Base-by-base conservation (phyloP, 2,113 vertebrate species). In the Pogona vitticeps region DNA sequence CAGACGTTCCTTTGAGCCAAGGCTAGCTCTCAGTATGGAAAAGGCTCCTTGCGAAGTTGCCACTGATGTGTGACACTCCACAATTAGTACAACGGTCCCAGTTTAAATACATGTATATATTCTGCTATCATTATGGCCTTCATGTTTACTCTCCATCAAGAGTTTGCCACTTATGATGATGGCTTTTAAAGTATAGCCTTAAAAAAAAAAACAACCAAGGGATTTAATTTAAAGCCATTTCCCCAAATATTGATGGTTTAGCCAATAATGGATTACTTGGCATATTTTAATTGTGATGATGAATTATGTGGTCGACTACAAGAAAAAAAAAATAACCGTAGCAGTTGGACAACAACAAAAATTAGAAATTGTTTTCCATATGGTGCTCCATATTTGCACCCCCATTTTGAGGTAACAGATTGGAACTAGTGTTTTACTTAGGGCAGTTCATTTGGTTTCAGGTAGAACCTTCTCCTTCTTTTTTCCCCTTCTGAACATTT, bases 81-180 rank as follows among this genome's bases (percentile, higher is more conserved):
- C 23, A 88, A 82, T 85, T 91, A 92, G 80, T 36, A 88, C 70
- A 93, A 91, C 67, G 42, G 79, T 87, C 63, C 85, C 91, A 92
- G 92, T 90, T 90, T 89, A 82, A 84, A 71, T 3, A 38, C 88
- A 85, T 77, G 82, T 90, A 46, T 40, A 87, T 85, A 42, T 75
- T 89, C 92, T 78, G 68, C 59, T 26, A 78, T 85, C 36, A 42
- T 42, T 86, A 79, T 23, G 61, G 46, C 67, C 65, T 68, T 85
- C 70, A 71, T 46, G 56, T 59, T 83, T 58, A 9, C 63, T 52
- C 59, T 84, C n/a, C 31, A 52, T 70, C 61, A 18, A 52, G 31
- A 67, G 36, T 46, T 76, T 67, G 40, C 31, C 88, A 59, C 28
- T n/a, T 52, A 52, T 52, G 46, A 6, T 52, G 46, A 10, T 5